Evolutionary conservation across 1,140 invertebrate species (phyloP), one percentile per base, ranked within the genome.

Genomic region (Kradibia gibbosae): DNA sequence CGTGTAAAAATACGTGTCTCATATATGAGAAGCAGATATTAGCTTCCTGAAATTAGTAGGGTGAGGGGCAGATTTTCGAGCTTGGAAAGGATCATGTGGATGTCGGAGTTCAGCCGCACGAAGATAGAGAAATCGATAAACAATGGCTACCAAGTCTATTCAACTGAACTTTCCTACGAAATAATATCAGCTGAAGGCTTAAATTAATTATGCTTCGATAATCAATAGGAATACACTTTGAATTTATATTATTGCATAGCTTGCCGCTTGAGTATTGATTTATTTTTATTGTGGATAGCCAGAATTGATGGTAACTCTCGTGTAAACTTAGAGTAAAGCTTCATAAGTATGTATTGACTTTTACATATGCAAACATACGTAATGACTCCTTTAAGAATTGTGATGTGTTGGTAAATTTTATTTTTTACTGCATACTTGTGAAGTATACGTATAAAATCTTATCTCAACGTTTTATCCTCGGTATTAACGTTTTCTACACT

Each of bases 131-230:
- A 5, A 1, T 73, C 71, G 15, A 55, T 36, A 55, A 20, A 45
- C 71, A 55, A 74, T 74, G n/a, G n/a, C 0, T 31, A 13, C 42
- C n/a, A 31, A 72, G 42, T 72, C 25, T 10, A 25, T 72, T 72
- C n/a, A 31, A 31, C 20, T 17, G 25, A 36, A 74, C 31, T 55
- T 48, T 36, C 28, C 50, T 17, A n/a, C 22, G 34, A 17, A 55
- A 28, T 10, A 25, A 28, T 31, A 34, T 53, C 39, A 50, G 22
- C n/a, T n/a, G 7, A 8, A 72, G 50, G 42, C 10, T 72, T 48
- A 45, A 72, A 31, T 72, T 13, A 50, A 25, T 50, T 28, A 50
- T 3, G 42, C 34, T n/a, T n/a, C 62, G 20, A 67, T 39, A 36
- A 67, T 67, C 20, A 10, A 39, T 67, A 8, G 62, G 34, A 67